These are phyloP conservation scores for Drosophila rubida DNA, from an alignment of 2,888 invertebrate genomes.

Conservation along the genomic window DNA sequence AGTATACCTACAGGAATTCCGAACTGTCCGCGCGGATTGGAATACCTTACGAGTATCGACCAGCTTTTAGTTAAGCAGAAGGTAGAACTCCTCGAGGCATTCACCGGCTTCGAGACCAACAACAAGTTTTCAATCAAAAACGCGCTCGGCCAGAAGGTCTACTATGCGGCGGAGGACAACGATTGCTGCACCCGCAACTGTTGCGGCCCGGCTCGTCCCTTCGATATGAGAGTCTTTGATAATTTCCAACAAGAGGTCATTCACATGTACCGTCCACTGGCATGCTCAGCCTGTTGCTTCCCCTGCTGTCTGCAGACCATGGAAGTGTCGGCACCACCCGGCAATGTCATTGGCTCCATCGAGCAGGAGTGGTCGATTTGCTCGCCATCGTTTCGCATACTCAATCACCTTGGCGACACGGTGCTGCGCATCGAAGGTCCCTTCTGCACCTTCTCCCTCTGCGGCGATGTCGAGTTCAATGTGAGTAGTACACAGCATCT, in stretches of 20 bases:
- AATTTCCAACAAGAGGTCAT: slow-evolving; percentile 93
- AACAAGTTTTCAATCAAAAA: slow-evolving; percentile 95
- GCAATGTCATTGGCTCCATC: slow-evolving; percentile 89
- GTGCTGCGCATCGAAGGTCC: slow-evolving; percentile 93
- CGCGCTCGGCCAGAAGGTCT: slow-evolving; percentile 91
- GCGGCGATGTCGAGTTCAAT: slow-evolving; percentile 94
- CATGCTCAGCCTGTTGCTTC: slow-evolving; percentile 93
- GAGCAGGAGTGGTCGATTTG: slow-evolving; percentile 92
- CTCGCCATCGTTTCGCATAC: slow-evolving; percentile 90
- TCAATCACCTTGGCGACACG: slow-evolving; percentile 90
- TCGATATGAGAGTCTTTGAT: slow-evolving; percentile 95
- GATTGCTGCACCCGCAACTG: slow-evolving; percentile 94
- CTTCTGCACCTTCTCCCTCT: slow-evolving; percentile 90
- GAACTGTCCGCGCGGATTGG: slow-evolving; percentile 94
- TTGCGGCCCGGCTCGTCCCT: slow-evolving; percentile 92
- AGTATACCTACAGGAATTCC: slow-evolving; percentile 89
- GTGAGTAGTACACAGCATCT: slow-evolving; percentile 85
- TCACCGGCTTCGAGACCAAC: slow-evolving; percentile 93
- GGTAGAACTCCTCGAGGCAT: slow-evolving; percentile 90
- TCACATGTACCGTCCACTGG: slow-evolving; percentile 92
- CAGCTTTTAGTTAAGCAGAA: slow-evolving; percentile 93
- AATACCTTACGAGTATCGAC: slow-evolving; percentile 95
- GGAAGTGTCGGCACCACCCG: slow-evolving; percentile 91
- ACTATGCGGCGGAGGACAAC: slow-evolving; percentile 92
- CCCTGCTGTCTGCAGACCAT: slow-evolving; percentile 94